These are phyloP conservation scores for Phrynocephalus vlangalii DNA, from an alignment of 2,797 vertebrate species.

Conservation along the genomic window DNA sequence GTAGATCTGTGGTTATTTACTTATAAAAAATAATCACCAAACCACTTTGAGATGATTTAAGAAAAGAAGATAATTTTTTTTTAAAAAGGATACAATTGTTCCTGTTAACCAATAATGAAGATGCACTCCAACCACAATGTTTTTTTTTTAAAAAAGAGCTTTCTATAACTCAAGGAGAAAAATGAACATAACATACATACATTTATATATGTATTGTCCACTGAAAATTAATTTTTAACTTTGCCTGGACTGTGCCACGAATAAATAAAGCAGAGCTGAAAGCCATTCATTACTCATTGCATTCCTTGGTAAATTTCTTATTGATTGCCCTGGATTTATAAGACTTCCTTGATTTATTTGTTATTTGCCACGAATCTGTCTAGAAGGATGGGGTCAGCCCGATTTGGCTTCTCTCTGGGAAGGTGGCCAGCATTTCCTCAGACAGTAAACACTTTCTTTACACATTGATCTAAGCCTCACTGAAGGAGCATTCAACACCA, in stretches of 20 bases:
- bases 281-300: not conserved
- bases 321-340: slow-evolving; percentile 6
- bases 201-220: not conserved
- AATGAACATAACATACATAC: not conserved
- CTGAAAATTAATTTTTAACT: not conserved
- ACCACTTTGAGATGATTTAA: not conserved
- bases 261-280: not conserved
- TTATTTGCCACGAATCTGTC: not conserved
- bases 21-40: not conserved
- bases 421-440: not conserved
- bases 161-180: not conserved
- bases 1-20: not conserved
- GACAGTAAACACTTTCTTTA: not conserved
- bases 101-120: too few relatives aligned
- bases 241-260: not conserved
- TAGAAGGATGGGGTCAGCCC: not conserved
- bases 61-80: not conserved
- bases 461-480: not conserved
- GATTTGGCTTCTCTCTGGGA: not conserved
- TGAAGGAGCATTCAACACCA: not conserved
- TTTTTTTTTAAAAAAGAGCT: not conserved
- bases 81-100: too few relatives aligned
- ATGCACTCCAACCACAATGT: too few relatives aligned
- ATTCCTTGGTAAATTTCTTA: not conserved
- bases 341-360: not conserved